A percentile compares a stretch with the other conserved stretches of the same genome.
Evolutionary conservation across 1,140 invertebrate genomes (phyloP).

Genomic region (Elymnias hypermnestra): DNA sequence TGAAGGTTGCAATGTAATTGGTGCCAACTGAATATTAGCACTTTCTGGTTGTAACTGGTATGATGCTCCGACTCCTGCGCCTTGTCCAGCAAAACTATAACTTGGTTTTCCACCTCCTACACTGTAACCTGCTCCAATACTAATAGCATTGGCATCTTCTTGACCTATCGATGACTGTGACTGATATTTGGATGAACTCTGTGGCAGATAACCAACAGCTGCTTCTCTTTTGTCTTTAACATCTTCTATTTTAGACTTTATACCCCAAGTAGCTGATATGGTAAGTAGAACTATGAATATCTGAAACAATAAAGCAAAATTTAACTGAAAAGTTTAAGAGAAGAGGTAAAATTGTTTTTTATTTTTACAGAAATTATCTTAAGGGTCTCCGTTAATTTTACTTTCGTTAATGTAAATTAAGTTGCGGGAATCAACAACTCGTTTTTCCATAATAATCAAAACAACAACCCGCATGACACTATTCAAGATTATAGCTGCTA

Average conservation of each 20-base stretch:
- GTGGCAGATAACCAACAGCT: constrained; percentile 31
- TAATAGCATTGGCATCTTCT: constrained; percentile 53
- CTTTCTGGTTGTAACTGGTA: constrained; percentile 50
- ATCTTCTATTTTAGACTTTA: constrained; percentile 49
- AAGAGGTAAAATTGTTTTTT: too few relatives aligned
- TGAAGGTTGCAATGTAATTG: constrained; percentile 49
- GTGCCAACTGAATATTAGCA: constrained; percentile 48
- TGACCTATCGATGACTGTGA: constrained; percentile 38
- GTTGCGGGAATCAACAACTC: constrained; percentile 45
- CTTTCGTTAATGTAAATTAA: constrained; percentile 44
- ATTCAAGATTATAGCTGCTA: constrained; percentile 53
- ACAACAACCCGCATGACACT: constrained; percentile 54
- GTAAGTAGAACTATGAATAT: constrained; percentile 48
- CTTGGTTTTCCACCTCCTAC: constrained; percentile 57
- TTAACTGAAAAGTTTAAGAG: too few relatives aligned
- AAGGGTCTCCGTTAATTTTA: too few relatives aligned
- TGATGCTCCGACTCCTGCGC: constrained; percentile 30
- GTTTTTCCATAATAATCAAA: constrained; percentile 40
- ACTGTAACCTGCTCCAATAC: constrained; percentile 64
- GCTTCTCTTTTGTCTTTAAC: constrained; percentile 62
- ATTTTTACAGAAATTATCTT: too few relatives aligned
- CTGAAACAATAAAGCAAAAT: constrained; percentile 42
- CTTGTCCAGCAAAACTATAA: constrained; percentile 43
- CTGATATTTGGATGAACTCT: constrained; percentile 41
- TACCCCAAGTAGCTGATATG: constrained; percentile 50